A percentile compares a stretch with the other conserved stretches of the same genome.
Conservation (phyloP, 2,888 invertebrate species). For the Eugnorisma glareosa region DNA sequence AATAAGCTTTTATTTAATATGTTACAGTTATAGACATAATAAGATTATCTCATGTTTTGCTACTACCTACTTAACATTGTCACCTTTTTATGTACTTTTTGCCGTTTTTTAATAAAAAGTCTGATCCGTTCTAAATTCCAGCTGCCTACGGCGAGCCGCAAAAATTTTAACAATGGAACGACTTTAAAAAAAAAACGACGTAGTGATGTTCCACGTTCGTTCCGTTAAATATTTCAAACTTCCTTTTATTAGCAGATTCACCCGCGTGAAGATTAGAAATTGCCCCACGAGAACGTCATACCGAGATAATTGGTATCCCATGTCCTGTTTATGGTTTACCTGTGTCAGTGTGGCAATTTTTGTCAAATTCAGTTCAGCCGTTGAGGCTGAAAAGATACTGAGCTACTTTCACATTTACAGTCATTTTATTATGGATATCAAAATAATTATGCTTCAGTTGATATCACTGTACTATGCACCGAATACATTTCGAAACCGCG, state of each 20-base stretch:
- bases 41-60: conserved; percentile 41
- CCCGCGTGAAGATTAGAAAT: background rate
- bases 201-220: conserved; percentile 4
- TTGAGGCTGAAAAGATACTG: background rate
- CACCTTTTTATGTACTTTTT: conserved; percentile 25
- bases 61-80: conserved; percentile 22
- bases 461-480: conserved; percentile 56
- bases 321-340: background rate
- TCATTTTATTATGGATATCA: background rate
- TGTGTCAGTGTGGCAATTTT: background rate
- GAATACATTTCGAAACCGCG: conserved; percentile 63
- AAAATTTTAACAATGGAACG: conserved; percentile 32
- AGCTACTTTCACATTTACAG: background rate
- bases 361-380: background rate
- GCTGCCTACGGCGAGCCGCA: conserved; percentile 8
- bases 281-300: background rate
- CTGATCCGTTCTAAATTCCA: conserved; percentile 19
- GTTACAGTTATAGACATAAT: background rate
- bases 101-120: conserved; percentile 11
- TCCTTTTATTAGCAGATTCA: background rate
- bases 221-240: background rate
- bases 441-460: conserved; percentile 2
- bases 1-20: too few relatives aligned
- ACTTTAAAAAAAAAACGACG: background rate
- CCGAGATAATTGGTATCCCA: background rate